A percentile compares a stretch with the other conserved stretches of the same genome.
These are phyloP conservation scores for Poeciliopsis retropinna DNA, from an alignment of 2,113 vertebrate species.

Conservation along the genomic window DNA sequence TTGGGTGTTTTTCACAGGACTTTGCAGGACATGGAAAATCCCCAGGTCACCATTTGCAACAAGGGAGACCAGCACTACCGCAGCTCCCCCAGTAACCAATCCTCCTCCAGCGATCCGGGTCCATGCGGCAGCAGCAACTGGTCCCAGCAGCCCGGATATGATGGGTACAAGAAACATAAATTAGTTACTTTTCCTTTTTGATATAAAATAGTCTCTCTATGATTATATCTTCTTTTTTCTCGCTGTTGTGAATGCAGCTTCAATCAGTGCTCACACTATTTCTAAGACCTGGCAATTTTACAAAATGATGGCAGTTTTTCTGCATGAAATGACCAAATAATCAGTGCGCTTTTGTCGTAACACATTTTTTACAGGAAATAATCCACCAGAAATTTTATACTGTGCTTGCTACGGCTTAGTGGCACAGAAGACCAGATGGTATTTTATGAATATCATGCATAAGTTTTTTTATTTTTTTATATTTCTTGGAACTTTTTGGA, in stretches of 20 bases:
- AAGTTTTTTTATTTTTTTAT: background rate
- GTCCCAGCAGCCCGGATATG: slow-evolving; percentile 91
- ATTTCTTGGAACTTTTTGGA: too few species aligned
- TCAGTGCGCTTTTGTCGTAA: slow-evolving; percentile 22
- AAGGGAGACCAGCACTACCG: slow-evolving; percentile 85
- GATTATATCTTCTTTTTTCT: slow-evolving; percentile 24
- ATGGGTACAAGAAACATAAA: slow-evolving; percentile 80
- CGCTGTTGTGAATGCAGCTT: slow-evolving; percentile 44
- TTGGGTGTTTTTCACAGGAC: slow-evolving; percentile 45
- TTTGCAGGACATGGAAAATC: slow-evolving; percentile 69
- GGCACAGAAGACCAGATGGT: slow-evolving; percentile 7
- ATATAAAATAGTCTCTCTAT: slow-evolving; percentile 13
- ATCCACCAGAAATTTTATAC: slow-evolving; percentile 24
- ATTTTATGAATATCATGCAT: slow-evolving; percentile 21
- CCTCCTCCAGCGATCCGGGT: slow-evolving; percentile 95
- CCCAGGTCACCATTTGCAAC: slow-evolving; percentile 62
- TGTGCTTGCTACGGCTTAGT: background rate
- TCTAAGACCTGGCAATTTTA: slow-evolving; percentile 52
- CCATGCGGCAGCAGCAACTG: slow-evolving; percentile 89
- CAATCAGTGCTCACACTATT: slow-evolving; percentile 47
- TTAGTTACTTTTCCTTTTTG: slow-evolving; percentile 11
- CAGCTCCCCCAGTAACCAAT: slow-evolving; percentile 97
- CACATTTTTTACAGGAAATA: slow-evolving; percentile 7
- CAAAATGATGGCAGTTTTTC: slow-evolving; percentile 62
- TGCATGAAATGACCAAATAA: slow-evolving; percentile 59